These are phyloP conservation scores for Drosophila trichaetosa DNA, from an alignment of 2,888 invertebrate genomes.

Conservation along the genomic window DNA sequence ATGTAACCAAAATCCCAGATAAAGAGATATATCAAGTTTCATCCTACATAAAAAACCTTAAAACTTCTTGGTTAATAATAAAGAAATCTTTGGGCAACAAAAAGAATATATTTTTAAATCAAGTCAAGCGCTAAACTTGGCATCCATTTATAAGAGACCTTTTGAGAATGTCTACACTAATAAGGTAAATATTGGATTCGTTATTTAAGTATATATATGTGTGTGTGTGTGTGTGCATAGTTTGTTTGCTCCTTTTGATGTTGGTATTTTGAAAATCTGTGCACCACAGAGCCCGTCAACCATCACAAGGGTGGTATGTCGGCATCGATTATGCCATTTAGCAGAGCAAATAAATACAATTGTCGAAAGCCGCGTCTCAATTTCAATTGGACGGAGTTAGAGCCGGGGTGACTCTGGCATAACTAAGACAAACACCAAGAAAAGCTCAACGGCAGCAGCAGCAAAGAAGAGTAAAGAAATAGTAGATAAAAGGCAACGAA, in stretches of 20 bases:
- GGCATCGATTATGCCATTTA: constrained; percentile 77
- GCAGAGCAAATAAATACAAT: constrained; percentile 78
- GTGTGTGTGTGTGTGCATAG: constrained; percentile 15
- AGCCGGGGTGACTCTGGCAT: constrained; percentile 30
- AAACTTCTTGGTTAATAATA: neutral
- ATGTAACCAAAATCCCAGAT: no score
- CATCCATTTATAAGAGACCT: constrained; percentile 20
- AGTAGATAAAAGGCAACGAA: neutral
- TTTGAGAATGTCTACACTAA: constrained; percentile 25
- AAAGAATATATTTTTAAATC: neutral
- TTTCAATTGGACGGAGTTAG: constrained; percentile 54
- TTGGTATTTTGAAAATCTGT: constrained; percentile 48
- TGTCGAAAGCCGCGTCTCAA: constrained; percentile 69
- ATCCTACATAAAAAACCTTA: no score
- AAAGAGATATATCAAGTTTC: no score
- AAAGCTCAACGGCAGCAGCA: constrained; percentile 24
- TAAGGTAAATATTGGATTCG: constrained; percentile 39
- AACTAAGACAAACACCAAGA: constrained; percentile 71
- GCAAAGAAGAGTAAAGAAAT: constrained; percentile 3
- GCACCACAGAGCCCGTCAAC: constrained; percentile 55
- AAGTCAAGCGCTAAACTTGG: constrained; percentile 21
- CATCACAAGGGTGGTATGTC: constrained; percentile 3
- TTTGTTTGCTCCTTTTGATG: constrained; percentile 47
- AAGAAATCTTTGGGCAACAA: neutral
- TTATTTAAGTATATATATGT: neutral